These are phyloP conservation scores for Triplophysa rosa DNA, from an alignment of 2,113 vertebrate species.

Conservation along the genomic window DNA sequence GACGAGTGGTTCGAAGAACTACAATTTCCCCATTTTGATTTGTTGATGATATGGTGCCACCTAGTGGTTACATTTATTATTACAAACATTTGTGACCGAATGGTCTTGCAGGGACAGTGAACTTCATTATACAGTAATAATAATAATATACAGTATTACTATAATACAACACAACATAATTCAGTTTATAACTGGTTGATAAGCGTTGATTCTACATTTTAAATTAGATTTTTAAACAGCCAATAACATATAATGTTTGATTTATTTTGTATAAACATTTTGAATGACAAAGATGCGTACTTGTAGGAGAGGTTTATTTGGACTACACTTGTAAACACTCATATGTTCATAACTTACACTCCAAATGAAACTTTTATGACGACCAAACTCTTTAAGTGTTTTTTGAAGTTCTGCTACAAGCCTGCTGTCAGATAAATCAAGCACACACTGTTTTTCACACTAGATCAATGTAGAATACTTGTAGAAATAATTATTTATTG, in stretches of 20 bases:
- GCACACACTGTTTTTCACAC: not conserved
- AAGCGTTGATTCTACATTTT: no score
- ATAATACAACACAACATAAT: no score
- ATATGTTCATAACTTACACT: not conserved
- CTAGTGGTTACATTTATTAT: conserved; percentile 2
- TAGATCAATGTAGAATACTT: not conserved
- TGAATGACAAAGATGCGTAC: not conserved
- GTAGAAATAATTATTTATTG: conserved; percentile 14
- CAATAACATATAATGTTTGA: not conserved
- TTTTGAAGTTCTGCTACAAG: not conserved
- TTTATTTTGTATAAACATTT: not conserved
- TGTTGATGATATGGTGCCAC: conserved; percentile 15
- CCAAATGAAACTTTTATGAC: no score
- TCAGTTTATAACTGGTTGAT: not conserved
- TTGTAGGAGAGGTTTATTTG: not conserved
- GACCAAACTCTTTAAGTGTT: no score
- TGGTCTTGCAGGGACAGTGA: not conserved
- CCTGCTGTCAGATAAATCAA: not conserved
- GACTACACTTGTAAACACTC: not conserved
- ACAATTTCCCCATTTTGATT: not conserved
- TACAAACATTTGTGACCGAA: not conserved
- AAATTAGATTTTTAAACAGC: not conserved
- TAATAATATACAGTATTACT: no score
- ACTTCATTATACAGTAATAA: not conserved
- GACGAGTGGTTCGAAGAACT: conserved; percentile 45